These are phyloP conservation scores for Procapra przewalskii DNA, from an alignment of 2,113 vertebrate genomes.

Conservation along the genomic window DNA sequence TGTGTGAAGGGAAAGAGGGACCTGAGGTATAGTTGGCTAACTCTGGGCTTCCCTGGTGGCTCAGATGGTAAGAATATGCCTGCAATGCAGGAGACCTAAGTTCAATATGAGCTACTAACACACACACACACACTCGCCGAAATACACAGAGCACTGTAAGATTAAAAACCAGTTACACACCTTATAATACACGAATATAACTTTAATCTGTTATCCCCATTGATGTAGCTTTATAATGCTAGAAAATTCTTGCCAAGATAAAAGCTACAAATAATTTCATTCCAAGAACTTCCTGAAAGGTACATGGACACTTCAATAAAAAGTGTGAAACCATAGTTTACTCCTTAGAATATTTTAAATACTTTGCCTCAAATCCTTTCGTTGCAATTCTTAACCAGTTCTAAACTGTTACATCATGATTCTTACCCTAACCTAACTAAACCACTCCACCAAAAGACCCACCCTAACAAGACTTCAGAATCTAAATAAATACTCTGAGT, in stretches of 20 bases:
- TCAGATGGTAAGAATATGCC: neutral
- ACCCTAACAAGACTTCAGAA: neutral
- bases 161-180: neutral
- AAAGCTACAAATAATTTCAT: neutral
- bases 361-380: neutral
- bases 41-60: neutral
- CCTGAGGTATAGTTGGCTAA: neutral
- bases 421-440: neutral
- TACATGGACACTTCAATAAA: neutral
- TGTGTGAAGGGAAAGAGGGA: neutral
- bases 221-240: neutral
- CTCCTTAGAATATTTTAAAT: neutral
- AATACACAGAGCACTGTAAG: neutral
- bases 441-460: neutral
- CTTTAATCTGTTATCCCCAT: neutral
- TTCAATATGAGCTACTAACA: neutral
- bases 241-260: neutral
- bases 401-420: neutral
- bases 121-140: neutral
- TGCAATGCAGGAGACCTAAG: neutral
- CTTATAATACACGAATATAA: neutral
- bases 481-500: neutral
- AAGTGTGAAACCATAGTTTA: neutral
- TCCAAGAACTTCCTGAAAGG: neutral
- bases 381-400: neutral